Evolutionary conservation across 2,888 invertebrate genomes (phyloP), one percentile per base, ranked within the genome.

Genomic region (Drosophila macrothrix): DNA sequence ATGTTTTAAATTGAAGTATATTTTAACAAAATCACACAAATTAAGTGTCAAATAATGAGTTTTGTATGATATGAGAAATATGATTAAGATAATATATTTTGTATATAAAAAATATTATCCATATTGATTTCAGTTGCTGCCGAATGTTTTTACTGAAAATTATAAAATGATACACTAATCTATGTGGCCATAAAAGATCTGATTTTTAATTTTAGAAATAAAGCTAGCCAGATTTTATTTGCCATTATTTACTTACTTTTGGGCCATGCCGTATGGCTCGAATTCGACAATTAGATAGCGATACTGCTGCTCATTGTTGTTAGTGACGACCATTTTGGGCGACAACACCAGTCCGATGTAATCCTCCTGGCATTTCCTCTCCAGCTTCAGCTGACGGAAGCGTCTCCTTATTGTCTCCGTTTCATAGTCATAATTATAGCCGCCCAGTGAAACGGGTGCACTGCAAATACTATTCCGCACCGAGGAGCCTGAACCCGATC

Each of bases 271-370:
- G 76, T 95, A 95, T 54, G 94, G 94, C 80, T 96, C 95, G 58
- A 96, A 93, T 89, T 95, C 95, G 28, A 95, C 95, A 68, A 95
- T 94, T 71, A 95, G 94, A 82, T 95, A 95, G 33, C 95, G 94
- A 77, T 95, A 94, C 93, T 95, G 95, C 82, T 94, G 94, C 85
- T 95, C 94, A 75, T 94, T 94, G 65, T 82, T 84, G 52, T 87
- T 89, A 25, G 91, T 91, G 53, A 91, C 71, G 54, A 94, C 94
- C 80, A 95, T 95, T 64, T 96, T 95, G 82, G 96, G 96, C 39
- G 96, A 95, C 76, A 97, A 93, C 79, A 96, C 95, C 46, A 96
- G 95, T 4, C 96, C 96, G 43, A 96, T 94, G 82, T 95, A 96
- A 89, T 96, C 96, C 82, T 95, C 95, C 61, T 95, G 93, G 82